phyloP scores from a whole-genome alignment of 1,140 invertebrate genomes.

The Brachionus paranguensis region DNA sequence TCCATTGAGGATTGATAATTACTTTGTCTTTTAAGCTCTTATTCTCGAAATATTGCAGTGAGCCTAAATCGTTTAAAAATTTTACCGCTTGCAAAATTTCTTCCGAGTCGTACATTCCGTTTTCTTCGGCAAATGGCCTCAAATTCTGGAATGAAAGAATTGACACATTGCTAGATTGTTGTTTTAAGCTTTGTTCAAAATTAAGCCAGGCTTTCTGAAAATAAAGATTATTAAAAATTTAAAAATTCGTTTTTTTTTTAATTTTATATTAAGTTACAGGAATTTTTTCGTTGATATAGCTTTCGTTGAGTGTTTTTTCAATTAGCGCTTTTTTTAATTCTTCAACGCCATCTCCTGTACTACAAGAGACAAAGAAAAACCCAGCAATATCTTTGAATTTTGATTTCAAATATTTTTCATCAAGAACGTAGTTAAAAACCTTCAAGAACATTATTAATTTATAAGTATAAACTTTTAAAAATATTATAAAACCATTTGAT shows the following conservation, averaged over 20 bases:
- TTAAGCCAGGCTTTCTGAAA: constrained; percentile 44
- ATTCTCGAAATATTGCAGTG: constrained; percentile 53
- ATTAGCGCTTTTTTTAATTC: background rate
- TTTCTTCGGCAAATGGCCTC: constrained; percentile 13
- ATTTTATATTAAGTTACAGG: constrained; percentile 41
- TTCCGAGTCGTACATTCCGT: background rate
- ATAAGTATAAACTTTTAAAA: too few species aligned
- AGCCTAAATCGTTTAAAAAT: constrained; percentile 53
- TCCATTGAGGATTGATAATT: constrained; percentile 55
- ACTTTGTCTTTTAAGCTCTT: constrained; percentile 47
- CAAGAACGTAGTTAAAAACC: constrained; percentile 42
- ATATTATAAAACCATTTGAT: too few species aligned
- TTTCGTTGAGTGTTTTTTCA: background rate
- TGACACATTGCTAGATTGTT: too few species aligned
- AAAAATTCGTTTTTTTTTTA: too few species aligned
- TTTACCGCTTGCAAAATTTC: constrained; percentile 48
- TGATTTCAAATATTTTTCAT: constrained; percentile 44
- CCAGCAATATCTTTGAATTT: constrained; percentile 49
- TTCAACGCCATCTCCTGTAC: constrained; percentile 45
- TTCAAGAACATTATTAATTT: background rate
- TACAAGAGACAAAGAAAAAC: constrained; percentile 50
- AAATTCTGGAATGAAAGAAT: background rate
- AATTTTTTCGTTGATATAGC: constrained; percentile 47
- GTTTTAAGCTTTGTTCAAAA: constrained; percentile 38
- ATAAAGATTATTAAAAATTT: background rate